Base-by-base conservation (phyloP, 2,113 vertebrate genomes). In the Sus scrofa region DNA sequence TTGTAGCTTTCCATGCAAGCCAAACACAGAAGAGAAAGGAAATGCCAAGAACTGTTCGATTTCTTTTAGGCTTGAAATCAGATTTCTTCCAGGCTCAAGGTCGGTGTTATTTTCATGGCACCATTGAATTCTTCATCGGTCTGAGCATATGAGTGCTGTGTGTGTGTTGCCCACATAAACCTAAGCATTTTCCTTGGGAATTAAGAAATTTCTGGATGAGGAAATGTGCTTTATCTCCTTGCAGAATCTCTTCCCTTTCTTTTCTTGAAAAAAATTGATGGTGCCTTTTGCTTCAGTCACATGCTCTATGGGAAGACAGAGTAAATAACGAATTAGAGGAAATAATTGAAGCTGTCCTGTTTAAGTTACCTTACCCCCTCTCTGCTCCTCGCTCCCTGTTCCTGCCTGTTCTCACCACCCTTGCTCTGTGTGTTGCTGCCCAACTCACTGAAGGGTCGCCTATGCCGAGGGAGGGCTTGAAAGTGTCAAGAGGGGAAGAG, bases 251-350 rank as follows among this genome's bases (percentile, higher is more conserved):
- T 86, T 74, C 70, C 37, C 74, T 63, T 74, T 96, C 11, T 12
- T 96, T 97, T 96, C 78, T 44, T 70, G 50, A 0, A 7, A 83
- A 95, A 97, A 85, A 96, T 93, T 91, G 67, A 68, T 85, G 44
- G 22, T 67, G 54, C 37, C 56, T 50, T 96, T 94, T 92, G 96
- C 87, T 86, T 85, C 58, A 97, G 94, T 86, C 65, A 96, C 70
- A 83, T 3, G 24, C n/a, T 95, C 89, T 88, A 75, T 95, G 39
- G 86, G 50, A 96, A 86, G 70, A 58, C 1, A 79, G 6, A 78
- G 2, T 0, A 34, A 95, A 27, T 34, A 22, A 91, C 65, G 52
- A 77, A 60, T 73, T 58, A 81, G 92, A 22, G 86, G 16, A 86
- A 94, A 27, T 65, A 34, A 92, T 74, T 67, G 44, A 65, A 89